Evolutionary conservation across 2,113 vertebrate genomes (phyloP), one percentile per base, ranked within the genome.

Genomic region (Sigmodon hispidus): DNA sequence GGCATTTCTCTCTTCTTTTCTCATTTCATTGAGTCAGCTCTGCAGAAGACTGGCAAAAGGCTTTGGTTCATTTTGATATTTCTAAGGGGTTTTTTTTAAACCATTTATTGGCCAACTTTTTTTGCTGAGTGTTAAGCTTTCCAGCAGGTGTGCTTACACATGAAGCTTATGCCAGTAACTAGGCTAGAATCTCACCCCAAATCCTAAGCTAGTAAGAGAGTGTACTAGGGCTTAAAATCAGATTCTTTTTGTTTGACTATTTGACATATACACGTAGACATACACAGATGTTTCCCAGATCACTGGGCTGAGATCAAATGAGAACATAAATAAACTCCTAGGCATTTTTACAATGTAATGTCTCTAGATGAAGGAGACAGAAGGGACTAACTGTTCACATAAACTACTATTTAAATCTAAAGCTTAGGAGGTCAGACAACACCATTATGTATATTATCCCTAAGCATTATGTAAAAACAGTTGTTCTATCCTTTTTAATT

Each of bases 391-490:
- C 55, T 83, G 87, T 83, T 76, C 55, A 50, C n/a, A 2, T 52
- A 21, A 86, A 80, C 92, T 26, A 9, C 52, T 36, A 83, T 36
- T 90, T 59, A 92, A 92, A 88, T 88, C 34, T 70, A 92, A 95
- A 81, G 4, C 29, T 75, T 61, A 72, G 19, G 1, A 72, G 19
- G 1, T 48, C 85, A 40, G 52, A 8, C 21, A 75, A 83, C 45
- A 67, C 13, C 12, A 9, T 43, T 89, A 70, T 72, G 77, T 77
- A 73, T 55, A 34, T 55, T 24, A 86, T 67, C 22, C 12, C n/a
- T 52, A 48, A 52, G 9, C 17, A 17, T 73, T 55, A 1, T 59
- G 63, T 57, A 91, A 63, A 84, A 11, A 69, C 2, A n/a, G 43
- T 55, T 5, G 52, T 12, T 12, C 81, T 17, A 1, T 88, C 3